Evolutionary conservation across 2,113 vertebrate species (phyloP).

Genomic region (Phalacrocorax carbo): DNA sequence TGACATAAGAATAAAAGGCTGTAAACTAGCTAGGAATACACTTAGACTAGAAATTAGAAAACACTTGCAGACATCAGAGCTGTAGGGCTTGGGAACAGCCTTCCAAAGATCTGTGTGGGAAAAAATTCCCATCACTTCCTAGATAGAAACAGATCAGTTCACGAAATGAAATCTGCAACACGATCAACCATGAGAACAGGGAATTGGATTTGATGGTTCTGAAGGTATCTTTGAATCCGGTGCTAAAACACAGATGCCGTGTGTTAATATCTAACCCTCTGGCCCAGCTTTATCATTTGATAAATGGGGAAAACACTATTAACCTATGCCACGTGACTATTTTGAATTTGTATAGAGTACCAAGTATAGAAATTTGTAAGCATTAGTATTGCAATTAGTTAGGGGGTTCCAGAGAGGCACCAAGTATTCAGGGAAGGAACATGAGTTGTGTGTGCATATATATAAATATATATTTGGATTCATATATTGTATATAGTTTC

Average conservation of each 20-base stretch:
- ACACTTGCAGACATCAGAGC: not conserved
- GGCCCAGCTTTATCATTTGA: not conserved
- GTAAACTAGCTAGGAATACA: not conserved
- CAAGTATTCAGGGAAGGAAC: not conserved
- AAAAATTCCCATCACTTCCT: not conserved
- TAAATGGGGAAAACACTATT: not conserved
- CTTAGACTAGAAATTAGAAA: not conserved
- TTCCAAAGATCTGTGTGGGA: not conserved
- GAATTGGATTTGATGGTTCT: not conserved
- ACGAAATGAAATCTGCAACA: not conserved
- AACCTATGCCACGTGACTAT: not conserved
- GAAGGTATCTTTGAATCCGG: not conserved
- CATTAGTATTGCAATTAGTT: not conserved
- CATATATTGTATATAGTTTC: not conserved
- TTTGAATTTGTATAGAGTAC: not conserved
- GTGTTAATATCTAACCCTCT: not conserved
- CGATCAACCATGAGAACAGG: not conserved
- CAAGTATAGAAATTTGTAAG: not conserved
- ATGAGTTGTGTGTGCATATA: not conserved
- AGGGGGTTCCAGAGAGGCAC: not conserved
- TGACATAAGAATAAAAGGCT: constrained; percentile 29
- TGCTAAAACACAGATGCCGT: not conserved
- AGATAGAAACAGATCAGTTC: not conserved
- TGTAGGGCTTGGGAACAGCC: not conserved
- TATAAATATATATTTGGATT: not conserved